Evolutionary conservation across 2,113 vertebrate species (phyloP), one percentile per base, ranked within the genome.

Genomic region (Pimephales promelas): DNA sequence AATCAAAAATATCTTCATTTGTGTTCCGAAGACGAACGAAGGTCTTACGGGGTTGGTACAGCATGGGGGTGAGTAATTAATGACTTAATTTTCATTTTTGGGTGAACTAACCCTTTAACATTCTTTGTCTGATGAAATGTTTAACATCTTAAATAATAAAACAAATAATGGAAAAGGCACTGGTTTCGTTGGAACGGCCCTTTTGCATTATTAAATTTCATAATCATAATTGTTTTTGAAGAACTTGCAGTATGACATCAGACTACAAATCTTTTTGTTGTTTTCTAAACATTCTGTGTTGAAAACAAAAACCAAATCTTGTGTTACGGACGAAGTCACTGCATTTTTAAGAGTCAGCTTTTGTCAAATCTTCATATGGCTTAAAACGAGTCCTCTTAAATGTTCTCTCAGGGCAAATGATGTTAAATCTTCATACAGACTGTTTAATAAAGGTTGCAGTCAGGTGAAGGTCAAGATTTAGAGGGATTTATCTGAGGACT

Each of bases 401-500:
- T 31, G 14, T 74, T 10, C 73, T 76, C 73, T 5, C 11, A 10
- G 76, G 36, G n/a, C 56, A 79, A 28, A 22, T 1, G 11, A 79
- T 79, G 76, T 11, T 79, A 45, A 79, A 79, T 45, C 75, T 78
- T 36, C 18, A 52, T 74, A 31, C 16, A 18, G 72, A 14, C 72
- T 52, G 36, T 16, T 24, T 14, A 75, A 64, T 86, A 83, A 88
- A 92, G 92, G 91, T 92, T 92, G 86, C 90, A 90, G 92, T 93
- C 92, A 92, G 91, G 92, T 91, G 84, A 93, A 85, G 85, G 88
- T 90, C 31, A 88, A 87, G 90, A 57, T 89, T 91, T 90, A 86
- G 10, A 13, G 20, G 22, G 24, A 43, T 54, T 73, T 72, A 79
- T 81, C 57, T 43, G 47, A 54, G 49, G 16, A 8, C 18, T 20